A percentile compares a stretch with the other conserved stretches of the same genome.
Evolutionary conservation across 2,113 vertebrate species (phyloP).

Genomic region (Callopanchax toddi): DNA sequence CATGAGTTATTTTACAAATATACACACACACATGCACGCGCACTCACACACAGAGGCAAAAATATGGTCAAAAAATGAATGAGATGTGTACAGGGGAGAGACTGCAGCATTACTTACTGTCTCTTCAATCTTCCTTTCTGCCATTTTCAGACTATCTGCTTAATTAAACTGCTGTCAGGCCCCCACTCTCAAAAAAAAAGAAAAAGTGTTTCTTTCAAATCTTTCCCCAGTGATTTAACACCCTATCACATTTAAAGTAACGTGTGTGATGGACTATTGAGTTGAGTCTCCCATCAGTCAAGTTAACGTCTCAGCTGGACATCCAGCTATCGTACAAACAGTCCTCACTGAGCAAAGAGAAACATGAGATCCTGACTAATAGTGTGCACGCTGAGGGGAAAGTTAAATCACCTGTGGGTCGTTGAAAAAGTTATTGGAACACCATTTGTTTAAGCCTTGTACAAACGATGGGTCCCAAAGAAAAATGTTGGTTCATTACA

Average conservation of each 20-base stretch:
- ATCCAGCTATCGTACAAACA: slow-evolving; percentile 1
- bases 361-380: slow-evolving; percentile 56
- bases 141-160: neutral
- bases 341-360: slow-evolving; percentile 27
- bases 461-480: slow-evolving; percentile 38
- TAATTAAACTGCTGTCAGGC: neutral
- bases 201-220: neutral
- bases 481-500: slow-evolving; percentile 43
- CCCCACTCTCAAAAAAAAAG: neutral
- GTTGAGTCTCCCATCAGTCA: slow-evolving; percentile 19
- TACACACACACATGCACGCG: too few species aligned
- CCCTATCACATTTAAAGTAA: neutral
- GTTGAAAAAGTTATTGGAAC: slow-evolving; percentile 1
- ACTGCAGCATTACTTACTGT: too few species aligned
- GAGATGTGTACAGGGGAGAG: too few species aligned
- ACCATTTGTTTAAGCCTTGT: slow-evolving; percentile 42
- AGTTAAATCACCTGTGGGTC: too few species aligned
- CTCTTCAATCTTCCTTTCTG: too few species aligned
- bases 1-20: too few species aligned
- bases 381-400: slow-evolving; percentile 10
- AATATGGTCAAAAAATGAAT: too few species aligned
- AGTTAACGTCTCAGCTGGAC: slow-evolving; percentile 35
- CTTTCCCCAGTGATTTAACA: neutral
- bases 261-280: slow-evolving; percentile 17
- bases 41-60: too few species aligned